A percentile compares a stretch with the other conserved stretches of the same genome.
phyloP scores from a whole-genome alignment of 2,113 vertebrate species.

The Ia io region DNA sequence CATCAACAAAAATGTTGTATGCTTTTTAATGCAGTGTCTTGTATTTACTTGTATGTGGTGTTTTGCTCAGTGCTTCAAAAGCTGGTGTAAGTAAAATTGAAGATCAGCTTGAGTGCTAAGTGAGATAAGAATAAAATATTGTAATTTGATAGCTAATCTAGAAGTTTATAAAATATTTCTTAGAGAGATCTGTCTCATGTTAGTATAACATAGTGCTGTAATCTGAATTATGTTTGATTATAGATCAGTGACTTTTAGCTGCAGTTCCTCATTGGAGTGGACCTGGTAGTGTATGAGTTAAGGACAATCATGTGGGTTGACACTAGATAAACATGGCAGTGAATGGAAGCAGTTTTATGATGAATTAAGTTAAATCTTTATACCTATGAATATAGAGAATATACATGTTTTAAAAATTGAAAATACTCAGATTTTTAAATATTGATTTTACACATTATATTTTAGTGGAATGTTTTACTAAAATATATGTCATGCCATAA shows the following conservation, averaged over 20 bases:
- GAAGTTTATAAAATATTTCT: slow-evolving; percentile 20
- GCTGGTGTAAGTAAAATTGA: neutral
- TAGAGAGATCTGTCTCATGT: neutral
- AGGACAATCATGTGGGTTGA: neutral
- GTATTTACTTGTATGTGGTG: neutral
- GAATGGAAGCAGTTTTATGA: slow-evolving; percentile 14
- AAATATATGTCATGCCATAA: slow-evolving; percentile 22
- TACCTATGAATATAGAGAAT: neutral
- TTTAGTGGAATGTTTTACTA: slow-evolving; percentile 26
- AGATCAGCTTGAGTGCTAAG: neutral
- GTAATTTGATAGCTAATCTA: neutral
- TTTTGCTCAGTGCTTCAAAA: slow-evolving; percentile 19
- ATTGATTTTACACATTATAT: neutral
- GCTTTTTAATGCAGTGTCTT: neutral
- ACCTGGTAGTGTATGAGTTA: neutral
- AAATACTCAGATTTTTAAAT: slow-evolving; percentile 27
- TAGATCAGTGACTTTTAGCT: neutral
- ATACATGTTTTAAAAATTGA: neutral
- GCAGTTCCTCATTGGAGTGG: neutral
- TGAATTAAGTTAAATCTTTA: slow-evolving; percentile 37
- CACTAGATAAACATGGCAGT: neutral
- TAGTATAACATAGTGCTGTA: neutral
- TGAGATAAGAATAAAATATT: slow-evolving; percentile 2
- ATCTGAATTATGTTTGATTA: slow-evolving; percentile 24
- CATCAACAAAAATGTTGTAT: neutral